Percentiles rank a stretch among this genome's conserved stretches.
Evolutionary conservation across 2,113 vertebrate species (phyloP).

Genomic region (Microcebus lehilahytsara): DNA sequence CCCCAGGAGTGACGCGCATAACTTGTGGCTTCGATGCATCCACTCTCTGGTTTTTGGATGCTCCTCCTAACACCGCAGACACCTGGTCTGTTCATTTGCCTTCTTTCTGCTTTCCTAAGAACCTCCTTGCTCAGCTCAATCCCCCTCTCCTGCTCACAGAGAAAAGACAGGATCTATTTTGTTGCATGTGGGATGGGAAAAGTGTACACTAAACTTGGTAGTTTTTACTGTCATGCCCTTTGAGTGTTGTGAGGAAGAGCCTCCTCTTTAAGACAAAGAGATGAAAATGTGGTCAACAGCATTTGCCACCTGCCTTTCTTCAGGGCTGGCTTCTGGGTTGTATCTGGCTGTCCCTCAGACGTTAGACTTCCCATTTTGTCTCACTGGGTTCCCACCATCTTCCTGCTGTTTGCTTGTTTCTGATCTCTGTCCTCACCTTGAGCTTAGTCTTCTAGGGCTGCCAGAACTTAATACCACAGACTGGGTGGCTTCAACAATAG

Average conservation of each 20-base stretch:
- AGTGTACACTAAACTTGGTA: neutral
- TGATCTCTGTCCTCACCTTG: neutral
- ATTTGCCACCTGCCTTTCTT: neutral
- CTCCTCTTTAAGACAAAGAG: neutral
- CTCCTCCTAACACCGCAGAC: neutral
- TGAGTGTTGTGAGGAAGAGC: neutral
- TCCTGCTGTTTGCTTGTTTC: neutral
- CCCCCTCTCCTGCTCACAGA: neutral
- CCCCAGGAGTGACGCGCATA: rapidly evolving
- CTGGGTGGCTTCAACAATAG: neutral
- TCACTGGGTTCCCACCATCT: neutral
- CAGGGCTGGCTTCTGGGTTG: neutral
- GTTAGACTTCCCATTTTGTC: neutral
- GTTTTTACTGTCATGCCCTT: neutral
- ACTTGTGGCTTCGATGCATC: rapidly evolving
- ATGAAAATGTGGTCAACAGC: neutral
- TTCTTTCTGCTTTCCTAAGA: neutral
- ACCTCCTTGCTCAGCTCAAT: neutral
- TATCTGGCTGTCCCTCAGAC: neutral
- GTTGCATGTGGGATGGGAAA: neutral
- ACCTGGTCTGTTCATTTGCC: neutral
- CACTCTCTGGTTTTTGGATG: neutral
- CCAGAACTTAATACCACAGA: neutral
- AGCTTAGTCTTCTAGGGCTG: neutral
- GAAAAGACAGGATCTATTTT: neutral